A percentile compares a stretch with the other conserved stretches of the same genome.
Conservation (phyloP, 2,888 invertebrate genomes). For the Microctonus brassicae region DNA sequence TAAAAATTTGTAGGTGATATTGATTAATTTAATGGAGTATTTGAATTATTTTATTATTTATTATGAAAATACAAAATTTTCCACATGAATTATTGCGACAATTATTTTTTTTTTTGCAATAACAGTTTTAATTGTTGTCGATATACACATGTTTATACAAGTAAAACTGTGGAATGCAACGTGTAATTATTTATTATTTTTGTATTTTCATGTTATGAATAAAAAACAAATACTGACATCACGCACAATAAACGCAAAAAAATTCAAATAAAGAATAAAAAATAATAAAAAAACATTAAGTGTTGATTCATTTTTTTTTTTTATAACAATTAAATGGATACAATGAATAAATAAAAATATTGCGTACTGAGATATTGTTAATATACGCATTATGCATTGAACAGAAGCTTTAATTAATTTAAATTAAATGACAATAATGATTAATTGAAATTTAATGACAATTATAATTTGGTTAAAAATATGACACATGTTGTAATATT, state of each 20-base stretch:
- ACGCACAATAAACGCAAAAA: not conserved
- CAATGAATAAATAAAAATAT: not conserved
- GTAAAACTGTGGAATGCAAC: not conserved
- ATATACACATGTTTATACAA: not conserved
- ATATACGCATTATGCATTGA: not conserved
- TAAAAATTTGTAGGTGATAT: no score
- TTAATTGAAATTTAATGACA: not conserved
- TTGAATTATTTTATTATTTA: no score
- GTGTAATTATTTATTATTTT: not conserved
- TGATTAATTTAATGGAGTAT: no score
- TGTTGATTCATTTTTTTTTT: not conserved
- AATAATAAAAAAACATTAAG: not conserved
- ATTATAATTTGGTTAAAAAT: not conserved
- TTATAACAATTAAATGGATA: not conserved
- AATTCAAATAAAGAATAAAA: not conserved
- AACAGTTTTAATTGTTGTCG: not conserved
- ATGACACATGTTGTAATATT: conserved; percentile 32
- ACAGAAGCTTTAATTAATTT: not conserved
- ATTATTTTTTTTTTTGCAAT: not conserved
- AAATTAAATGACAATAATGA: not conserved
- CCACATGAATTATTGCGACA: not conserved
- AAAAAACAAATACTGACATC: not conserved
- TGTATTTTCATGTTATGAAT: not conserved
- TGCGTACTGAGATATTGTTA: not conserved
- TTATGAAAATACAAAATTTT: not conserved